Evolutionary conservation across 2,113 vertebrate genomes (phyloP).

Genomic region (Pantherophis guttatus): DNA sequence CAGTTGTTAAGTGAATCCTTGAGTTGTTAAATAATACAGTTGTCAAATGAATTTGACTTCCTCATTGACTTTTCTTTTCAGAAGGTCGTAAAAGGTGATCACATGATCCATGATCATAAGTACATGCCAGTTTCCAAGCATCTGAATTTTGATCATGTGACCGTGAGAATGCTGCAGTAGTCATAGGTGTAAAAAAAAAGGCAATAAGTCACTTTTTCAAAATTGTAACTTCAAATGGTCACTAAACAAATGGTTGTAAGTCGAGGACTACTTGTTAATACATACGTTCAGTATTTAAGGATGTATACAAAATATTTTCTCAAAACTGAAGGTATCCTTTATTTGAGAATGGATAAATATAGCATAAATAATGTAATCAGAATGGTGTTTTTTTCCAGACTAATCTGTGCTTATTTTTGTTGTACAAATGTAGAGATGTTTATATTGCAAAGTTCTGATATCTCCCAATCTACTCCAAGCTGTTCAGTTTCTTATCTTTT

Average conservation of each 20-base stretch:
- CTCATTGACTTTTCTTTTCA: background rate
- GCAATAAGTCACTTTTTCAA: background rate
- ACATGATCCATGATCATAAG: background rate
- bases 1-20: background rate
- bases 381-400: background rate
- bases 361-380: background rate
- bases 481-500: constrained; percentile 5
- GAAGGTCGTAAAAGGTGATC: background rate
- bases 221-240: background rate
- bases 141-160: background rate
- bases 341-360: background rate
- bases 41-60: background rate
- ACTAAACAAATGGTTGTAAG: background rate
- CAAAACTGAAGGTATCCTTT: background rate
- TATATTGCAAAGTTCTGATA: background rate
- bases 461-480: background rate
- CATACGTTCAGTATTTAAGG: background rate
- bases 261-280: background rate
- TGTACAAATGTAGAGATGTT: background rate
- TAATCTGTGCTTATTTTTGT: background rate
- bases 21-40: background rate
- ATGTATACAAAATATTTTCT: background rate
- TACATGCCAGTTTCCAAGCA: background rate
- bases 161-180: background rate
- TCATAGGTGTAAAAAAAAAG: background rate